Percentiles rank a stretch among this genome's conserved stretches.
These are phyloP conservation scores for Callaeas wilsoni DNA, from an alignment of 2,113 vertebrate species.

Conservation along the genomic window DNA sequence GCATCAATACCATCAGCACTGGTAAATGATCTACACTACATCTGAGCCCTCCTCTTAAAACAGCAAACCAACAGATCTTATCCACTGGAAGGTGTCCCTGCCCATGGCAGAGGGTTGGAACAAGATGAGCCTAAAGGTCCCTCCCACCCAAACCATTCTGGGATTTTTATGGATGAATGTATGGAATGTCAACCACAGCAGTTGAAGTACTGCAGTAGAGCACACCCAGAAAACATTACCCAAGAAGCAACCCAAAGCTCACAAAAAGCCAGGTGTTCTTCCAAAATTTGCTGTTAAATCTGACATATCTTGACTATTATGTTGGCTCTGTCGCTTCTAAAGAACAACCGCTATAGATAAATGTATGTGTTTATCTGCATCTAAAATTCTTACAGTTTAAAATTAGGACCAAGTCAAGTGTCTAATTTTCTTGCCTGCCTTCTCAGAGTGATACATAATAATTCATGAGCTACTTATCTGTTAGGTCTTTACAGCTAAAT, in stretches of 20 bases:
- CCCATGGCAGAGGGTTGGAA: background rate
- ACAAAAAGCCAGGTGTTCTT: background rate
- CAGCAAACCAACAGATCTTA: background rate
- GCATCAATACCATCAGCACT: too few relatives aligned
- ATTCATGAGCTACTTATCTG: background rate
- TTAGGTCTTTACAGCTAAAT: background rate
- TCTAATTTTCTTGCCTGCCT: background rate
- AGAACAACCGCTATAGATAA: background rate
- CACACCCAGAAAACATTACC: background rate
- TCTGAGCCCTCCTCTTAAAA: background rate
- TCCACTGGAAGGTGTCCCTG: background rate
- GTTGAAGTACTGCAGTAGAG: background rate
- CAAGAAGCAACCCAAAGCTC: background rate
- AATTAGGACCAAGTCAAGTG: background rate
- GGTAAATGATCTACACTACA: background rate
- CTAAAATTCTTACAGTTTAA: background rate
- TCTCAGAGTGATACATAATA: background rate
- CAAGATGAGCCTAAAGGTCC: background rate
- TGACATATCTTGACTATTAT: background rate
- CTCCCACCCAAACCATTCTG: background rate
- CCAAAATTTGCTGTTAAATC: background rate
- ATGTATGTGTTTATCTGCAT: background rate
- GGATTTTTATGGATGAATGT: background rate
- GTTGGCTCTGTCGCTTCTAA: rapidly evolving
- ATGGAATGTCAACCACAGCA: background rate